These are phyloP conservation scores for Drosophila paucipuncta DNA, from an alignment of 2,888 invertebrate species.

Conservation along the genomic window DNA sequence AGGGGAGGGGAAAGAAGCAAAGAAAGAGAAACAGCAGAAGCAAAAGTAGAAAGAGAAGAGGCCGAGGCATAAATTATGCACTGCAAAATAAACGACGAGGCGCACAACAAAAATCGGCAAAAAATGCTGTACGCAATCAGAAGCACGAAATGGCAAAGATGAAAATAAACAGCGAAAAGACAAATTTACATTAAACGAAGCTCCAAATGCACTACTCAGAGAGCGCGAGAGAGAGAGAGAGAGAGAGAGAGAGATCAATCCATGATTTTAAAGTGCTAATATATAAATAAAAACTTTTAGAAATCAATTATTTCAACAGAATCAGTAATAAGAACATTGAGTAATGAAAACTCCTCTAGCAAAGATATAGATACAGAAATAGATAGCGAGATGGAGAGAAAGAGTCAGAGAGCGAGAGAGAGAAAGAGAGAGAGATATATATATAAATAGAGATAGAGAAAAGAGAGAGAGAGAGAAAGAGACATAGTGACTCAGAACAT, in stretches of 20 bases:
- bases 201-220: constrained; percentile 36
- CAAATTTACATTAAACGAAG: constrained; percentile 21
- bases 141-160: constrained; percentile 55
- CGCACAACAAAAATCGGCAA: constrained; percentile 72
- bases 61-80: constrained; percentile 74
- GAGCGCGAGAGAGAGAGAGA: background rate
- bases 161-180: constrained; percentile 29
- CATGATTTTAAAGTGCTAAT: background rate
- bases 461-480: background rate
- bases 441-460: too few relatives aligned
- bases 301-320: background rate
- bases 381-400: background rate
- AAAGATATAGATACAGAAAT: background rate
- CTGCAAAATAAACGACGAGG: constrained; percentile 76
- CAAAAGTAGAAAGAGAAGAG: constrained; percentile 20
- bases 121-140: constrained; percentile 73
- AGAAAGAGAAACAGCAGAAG: constrained; percentile 15
- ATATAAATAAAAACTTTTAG: background rate
- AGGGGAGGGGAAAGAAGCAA: background rate
- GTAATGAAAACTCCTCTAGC: background rate
- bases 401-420: background rate
- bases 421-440: background rate
- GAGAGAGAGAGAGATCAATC: background rate
- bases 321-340: background rate
- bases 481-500: background rate